Conservation (phyloP, 2,113 vertebrate species). For the Malurus cyaneus region DNA sequence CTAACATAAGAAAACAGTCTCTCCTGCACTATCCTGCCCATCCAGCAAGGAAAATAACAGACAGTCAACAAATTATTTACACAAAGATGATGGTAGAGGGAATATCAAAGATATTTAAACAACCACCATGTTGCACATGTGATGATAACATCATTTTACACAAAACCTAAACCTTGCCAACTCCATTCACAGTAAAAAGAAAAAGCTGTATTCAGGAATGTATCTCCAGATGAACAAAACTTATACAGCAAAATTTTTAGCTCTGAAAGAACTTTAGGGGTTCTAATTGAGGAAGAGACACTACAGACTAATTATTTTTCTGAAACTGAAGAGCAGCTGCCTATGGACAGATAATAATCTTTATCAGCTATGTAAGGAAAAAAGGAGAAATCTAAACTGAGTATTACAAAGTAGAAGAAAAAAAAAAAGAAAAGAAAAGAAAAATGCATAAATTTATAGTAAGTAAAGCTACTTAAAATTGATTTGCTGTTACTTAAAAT, state of each 20-base stretch:
- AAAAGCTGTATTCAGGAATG: background rate
- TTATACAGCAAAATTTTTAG: background rate
- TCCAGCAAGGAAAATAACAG: background rate
- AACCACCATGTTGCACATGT: background rate
- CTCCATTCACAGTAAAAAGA: background rate
- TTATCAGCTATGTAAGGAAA: background rate
- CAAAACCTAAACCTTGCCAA: background rate
- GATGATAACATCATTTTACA: rapidly evolving
- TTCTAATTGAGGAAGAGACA: background rate
- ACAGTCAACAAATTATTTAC: background rate
- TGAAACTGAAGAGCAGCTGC: background rate
- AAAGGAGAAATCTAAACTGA: background rate
- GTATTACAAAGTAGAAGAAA: background rate
- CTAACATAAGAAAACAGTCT: background rate
- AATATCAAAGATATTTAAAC: background rate
- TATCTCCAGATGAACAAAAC: background rate
- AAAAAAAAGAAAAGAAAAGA: background rate
- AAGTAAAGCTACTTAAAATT: background rate
- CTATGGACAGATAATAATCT: background rate
- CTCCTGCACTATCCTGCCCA: background rate
- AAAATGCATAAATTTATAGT: background rate
- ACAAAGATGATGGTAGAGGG: background rate
- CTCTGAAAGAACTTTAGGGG: background rate
- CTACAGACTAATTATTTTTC: background rate
- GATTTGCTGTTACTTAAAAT: background rate